phyloP scores from a whole-genome alignment of 2,888 invertebrate genomes.

The Microplitis deprimator region DNA sequence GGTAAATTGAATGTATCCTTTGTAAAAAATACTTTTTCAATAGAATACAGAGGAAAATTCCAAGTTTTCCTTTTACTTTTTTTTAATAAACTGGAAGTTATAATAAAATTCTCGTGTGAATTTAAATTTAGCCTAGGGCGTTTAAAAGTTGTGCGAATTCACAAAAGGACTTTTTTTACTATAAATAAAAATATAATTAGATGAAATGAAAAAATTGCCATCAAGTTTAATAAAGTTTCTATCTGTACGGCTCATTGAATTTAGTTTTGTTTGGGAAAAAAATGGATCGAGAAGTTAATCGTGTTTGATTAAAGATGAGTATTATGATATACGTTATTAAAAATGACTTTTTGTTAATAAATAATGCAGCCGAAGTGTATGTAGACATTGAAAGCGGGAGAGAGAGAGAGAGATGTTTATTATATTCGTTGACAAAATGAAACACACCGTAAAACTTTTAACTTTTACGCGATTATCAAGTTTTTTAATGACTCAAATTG shows the following conservation, averaged over 20 bases:
- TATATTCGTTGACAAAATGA: constrained; percentile 3
- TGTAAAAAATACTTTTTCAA: not conserved
- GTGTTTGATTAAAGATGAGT: not conserved
- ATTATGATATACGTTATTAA: not conserved
- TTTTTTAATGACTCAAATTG: constrained; percentile 29
- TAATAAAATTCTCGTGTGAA: not conserved
- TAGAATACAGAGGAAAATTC: too few species aligned
- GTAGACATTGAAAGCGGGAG: too few species aligned
- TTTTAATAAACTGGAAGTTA: not conserved
- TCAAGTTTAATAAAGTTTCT: not conserved
- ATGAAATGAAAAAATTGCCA: not conserved
- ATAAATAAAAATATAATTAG: not conserved
- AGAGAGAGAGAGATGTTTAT: not conserved
- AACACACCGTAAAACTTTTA: not conserved
- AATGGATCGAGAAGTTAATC: not conserved
- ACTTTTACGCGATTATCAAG: constrained; percentile 12
- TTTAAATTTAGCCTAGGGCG: not conserved
- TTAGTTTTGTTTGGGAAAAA: not conserved
- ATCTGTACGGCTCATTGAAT: not conserved
- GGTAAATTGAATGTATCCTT: not conserved
- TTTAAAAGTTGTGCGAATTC: not conserved
- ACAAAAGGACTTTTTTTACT: not conserved
- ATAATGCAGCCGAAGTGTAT: not conserved
- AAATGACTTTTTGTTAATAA: not conserved
- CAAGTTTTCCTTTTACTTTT: not conserved